A percentile compares a stretch with the other conserved stretches of the same genome.
Evolutionary conservation across 2,888 invertebrate species (phyloP).

Genomic region (Melinopterus prodromus): DNA sequence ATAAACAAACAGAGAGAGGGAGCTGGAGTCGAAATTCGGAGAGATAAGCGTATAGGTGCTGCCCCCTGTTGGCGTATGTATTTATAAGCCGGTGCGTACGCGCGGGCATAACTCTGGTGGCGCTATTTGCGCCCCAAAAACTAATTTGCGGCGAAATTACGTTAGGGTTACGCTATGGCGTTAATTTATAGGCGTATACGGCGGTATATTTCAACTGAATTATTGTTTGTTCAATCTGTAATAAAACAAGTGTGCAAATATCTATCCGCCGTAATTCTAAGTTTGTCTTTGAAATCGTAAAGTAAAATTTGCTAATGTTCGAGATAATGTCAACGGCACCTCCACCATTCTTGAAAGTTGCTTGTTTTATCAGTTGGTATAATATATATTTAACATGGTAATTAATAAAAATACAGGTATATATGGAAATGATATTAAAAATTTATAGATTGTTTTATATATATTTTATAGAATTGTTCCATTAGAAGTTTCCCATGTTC

Average conservation of each 20-base stretch:
- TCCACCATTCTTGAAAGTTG: not conserved
- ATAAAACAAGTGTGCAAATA: not conserved
- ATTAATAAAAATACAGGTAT: too few relatives aligned
- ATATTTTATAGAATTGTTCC: too few relatives aligned
- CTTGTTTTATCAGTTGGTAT: too few relatives aligned
- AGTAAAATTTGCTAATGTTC: not conserved
- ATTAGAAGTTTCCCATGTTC: too few relatives aligned
- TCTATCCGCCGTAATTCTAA: not conserved
- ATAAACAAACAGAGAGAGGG: constrained; percentile 32
- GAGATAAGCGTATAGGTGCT: constrained; percentile 4
- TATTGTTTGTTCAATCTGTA: not conserved
- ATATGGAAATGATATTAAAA: too few relatives aligned
- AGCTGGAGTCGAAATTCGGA: constrained; percentile 7
- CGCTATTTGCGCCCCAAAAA: constrained; percentile 4
- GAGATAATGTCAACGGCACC: not conserved
- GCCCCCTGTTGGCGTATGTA: constrained; percentile 4
- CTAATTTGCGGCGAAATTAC: constrained; percentile 4
- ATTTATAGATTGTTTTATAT: too few relatives aligned
- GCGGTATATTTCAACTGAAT: not conserved
- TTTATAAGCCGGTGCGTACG: not conserved
- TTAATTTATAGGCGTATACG: constrained; percentile 4
- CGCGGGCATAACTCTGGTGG: not conserved
- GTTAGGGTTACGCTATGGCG: constrained; percentile 4
- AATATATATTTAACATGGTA: too few relatives aligned
- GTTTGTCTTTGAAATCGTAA: not conserved